Conservation (phyloP, 1,140 invertebrate genomes). For the Elymnias hypermnestra region DNA sequence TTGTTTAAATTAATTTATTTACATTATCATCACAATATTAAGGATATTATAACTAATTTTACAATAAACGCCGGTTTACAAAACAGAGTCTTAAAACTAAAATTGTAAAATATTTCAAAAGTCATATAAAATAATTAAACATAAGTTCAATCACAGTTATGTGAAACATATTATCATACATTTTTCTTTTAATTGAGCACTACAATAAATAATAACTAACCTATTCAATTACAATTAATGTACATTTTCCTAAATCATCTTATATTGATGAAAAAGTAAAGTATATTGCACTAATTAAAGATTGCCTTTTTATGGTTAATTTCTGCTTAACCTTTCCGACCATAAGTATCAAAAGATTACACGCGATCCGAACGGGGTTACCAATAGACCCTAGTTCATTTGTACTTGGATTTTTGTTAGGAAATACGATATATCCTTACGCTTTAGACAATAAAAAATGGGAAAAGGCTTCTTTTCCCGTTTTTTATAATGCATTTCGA, state of each 20-base stretch:
- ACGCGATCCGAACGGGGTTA: too few relatives aligned
- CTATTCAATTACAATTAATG: background rate
- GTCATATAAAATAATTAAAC: background rate
- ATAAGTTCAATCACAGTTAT: background rate
- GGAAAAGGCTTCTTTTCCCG: too few relatives aligned
- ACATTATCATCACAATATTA: background rate
- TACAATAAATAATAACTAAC: slow-evolving; percentile 19
- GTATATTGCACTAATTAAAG: slow-evolving; percentile 14
- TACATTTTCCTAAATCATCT: slow-evolving; percentile 12
- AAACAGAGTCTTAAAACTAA: too few relatives aligned
- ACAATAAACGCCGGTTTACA: too few relatives aligned
- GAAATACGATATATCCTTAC: too few relatives aligned
- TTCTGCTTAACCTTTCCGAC: too few relatives aligned
- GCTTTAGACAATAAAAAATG: too few relatives aligned
- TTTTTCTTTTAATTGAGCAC: slow-evolving; percentile 12
- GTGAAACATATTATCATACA: background rate
- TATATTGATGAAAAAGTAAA: slow-evolving; percentile 3
- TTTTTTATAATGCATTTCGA: too few relatives aligned
- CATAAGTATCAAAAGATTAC: too few relatives aligned
- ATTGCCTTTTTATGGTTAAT: background rate
- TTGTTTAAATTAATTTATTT: background rate
- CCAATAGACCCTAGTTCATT: too few relatives aligned
- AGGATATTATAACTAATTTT: background rate
- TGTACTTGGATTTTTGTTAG: too few relatives aligned
- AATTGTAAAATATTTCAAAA: background rate